Conservation (phyloP, 2,797 vertebrate genomes). For the Diplodus puntazzo region DNA sequence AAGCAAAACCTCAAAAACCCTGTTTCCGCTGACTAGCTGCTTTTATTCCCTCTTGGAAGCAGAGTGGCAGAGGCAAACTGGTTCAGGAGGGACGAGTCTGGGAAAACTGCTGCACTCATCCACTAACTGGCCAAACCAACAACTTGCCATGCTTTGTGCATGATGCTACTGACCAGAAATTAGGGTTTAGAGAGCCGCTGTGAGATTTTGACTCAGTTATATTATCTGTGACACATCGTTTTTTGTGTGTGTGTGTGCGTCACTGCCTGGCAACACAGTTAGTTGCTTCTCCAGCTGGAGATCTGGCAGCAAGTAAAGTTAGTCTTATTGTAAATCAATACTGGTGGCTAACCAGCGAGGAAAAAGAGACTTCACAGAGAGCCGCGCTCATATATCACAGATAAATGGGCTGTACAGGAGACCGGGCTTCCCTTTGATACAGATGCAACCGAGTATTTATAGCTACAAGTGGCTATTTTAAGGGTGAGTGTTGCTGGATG, state of each 20-base stretch:
- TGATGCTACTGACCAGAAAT: conserved; percentile 74
- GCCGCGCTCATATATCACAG: conserved; percentile 13
- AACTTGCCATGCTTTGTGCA: conserved; percentile 65
- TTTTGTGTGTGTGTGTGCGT: conserved; percentile 35
- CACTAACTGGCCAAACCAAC: conserved; percentile 65
- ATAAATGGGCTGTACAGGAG: conserved; percentile 24
- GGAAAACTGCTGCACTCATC: conserved; percentile 69
- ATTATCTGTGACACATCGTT: conserved; percentile 68
- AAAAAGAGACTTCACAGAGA: conserved; percentile 55
- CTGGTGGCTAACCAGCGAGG: conserved; percentile 59
- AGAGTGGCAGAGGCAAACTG: conserved; percentile 55
- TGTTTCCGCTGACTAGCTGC: conserved; percentile 80
- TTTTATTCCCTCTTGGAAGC: conserved; percentile 76
- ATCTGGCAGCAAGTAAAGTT: conserved; percentile 53
- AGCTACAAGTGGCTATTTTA: conserved; percentile 25
- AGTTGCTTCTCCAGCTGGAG: conserved; percentile 70
- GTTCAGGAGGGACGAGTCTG: conserved; percentile 64
- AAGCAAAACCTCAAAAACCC: conserved; percentile 75
- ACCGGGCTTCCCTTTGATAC: not conserved
- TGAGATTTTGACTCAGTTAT: conserved; percentile 62
- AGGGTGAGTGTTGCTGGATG: not conserved
- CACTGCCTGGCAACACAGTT: conserved; percentile 44
- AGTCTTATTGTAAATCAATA: conserved; percentile 58
- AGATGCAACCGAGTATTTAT: conserved; percentile 37
- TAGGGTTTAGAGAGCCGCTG: conserved; percentile 56